Base-by-base conservation (phyloP, 2,113 vertebrate species). In the Pampusana beccarii region DNA sequence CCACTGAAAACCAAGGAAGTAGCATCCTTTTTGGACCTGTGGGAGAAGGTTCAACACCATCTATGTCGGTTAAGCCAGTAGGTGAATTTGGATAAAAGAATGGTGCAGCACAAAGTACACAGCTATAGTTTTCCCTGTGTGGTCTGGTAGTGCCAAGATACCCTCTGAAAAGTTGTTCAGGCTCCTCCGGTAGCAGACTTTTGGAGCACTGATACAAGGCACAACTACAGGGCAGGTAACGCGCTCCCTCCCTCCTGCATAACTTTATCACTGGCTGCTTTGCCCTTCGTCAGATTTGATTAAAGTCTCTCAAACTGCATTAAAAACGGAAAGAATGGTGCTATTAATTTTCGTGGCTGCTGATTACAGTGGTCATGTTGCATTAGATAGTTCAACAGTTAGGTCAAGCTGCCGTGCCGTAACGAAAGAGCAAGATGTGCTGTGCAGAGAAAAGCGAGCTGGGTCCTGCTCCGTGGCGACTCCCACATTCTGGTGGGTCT, bases 381-480 rank as follows among this genome's bases (percentile, higher is more conserved):
- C 48, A 24, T 84, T 90, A 70, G 65, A 1, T 25, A 56, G 78
- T 69, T 91, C 62, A 72, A 3, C 3, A 21, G 44, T 29, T 61
- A 28, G 83, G 84, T 75, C 83, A 79, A 7, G 50, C 50, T 51
- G 70, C 0, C 4, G 34, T 86, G 81, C 11, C 6, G 0, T 2
- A 44, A 19, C 40, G 71, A 44, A 29, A 72, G 38, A 17, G 34
- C 4, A 36, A 81, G 77, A 60, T 0, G 0, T 46, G 44, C 54
- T 56, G 10, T 3, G 26, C 66, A 40, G 72, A 24, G 57, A 24
- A 33, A 26, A 61, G 48, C 0, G 0, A 61, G 61, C 44, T 57
- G 50, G 4, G 18, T 13, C 77, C 77, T 79, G 61, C 50, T 80
- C 33, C 1, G 1, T 23, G 44, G 31, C 16, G 44, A 25, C 50